These are phyloP conservation scores for Aradophagus sp. DNA, from an alignment of 1,140 invertebrate species.

Conservation along the genomic window DNA sequence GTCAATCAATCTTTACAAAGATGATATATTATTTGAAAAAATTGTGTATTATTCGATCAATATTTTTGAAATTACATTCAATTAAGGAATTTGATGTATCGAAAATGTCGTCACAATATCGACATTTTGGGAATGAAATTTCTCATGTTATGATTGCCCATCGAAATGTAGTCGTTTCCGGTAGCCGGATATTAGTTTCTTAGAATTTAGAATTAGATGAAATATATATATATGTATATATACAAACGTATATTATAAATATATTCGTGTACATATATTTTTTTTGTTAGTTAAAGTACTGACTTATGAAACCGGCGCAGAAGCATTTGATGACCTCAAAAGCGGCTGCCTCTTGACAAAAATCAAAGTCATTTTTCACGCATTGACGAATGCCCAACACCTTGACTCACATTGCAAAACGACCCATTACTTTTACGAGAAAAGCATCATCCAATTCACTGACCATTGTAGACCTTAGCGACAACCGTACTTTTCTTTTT, in stretches of 20 bases:
- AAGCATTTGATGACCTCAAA: slow-evolving; percentile 39
- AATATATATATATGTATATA: slow-evolving; percentile 13
- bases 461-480: slow-evolving; percentile 1
- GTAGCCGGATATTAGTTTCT: slow-evolving; percentile 39
- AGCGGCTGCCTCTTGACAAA: slow-evolving; percentile 30
- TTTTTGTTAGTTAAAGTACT: slow-evolving; percentile 9
- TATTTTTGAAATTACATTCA: too few relatives aligned
- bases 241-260: too few relatives aligned
- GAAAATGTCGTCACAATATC: too few relatives aligned
- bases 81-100: too few relatives aligned
- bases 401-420: slow-evolving; percentile 41
- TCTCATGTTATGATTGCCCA: too few relatives aligned
- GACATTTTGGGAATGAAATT: too few relatives aligned
- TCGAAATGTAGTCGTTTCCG: too few relatives aligned
- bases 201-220: slow-evolving; percentile 14
- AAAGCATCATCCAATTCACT: not conserved
- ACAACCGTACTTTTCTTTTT: not conserved
- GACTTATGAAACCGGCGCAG: slow-evolving; percentile 28
- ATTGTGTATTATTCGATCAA: too few relatives aligned
- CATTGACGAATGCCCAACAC: slow-evolving; percentile 32
- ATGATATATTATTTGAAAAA: too few relatives aligned
- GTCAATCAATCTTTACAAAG: too few relatives aligned
- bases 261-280: too few relatives aligned
- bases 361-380: slow-evolving; percentile 41
- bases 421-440: slow-evolving; percentile 20